Evolutionary conservation across 1,140 invertebrate genomes (phyloP).

Genomic region (Melipona quadrifasciata): DNA sequence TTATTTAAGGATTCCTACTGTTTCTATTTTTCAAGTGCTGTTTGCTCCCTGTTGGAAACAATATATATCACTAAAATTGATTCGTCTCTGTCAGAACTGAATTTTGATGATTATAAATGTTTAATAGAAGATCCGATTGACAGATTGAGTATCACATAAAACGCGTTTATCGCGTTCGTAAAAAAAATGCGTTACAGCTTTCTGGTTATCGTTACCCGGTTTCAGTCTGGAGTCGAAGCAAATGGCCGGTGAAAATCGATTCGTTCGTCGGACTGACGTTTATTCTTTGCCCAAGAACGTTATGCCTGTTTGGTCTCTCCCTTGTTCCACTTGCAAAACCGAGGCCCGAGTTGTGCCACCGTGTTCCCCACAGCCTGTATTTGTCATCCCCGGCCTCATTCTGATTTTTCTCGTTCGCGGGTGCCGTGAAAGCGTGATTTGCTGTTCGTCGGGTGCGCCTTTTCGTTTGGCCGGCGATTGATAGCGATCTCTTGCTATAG

Average conservation of each 20-base stretch:
- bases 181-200: background rate
- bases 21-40: background rate
- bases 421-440: background rate
- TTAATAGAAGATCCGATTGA: background rate
- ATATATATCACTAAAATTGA: background rate
- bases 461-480: background rate
- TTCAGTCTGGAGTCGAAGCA: background rate
- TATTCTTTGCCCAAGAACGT: background rate
- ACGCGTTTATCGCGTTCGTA: background rate
- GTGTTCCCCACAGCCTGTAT: background rate
- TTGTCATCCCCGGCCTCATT: conserved; percentile 1
- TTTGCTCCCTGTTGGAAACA: too few relatives aligned
- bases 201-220: background rate
- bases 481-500: background rate
- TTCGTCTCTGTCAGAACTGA: background rate
- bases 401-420: background rate
- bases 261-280: conserved; percentile 3
- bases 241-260: conserved; percentile 1
- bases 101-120: too few relatives aligned
- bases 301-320: background rate
- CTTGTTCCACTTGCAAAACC: background rate
- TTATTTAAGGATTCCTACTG: too few relatives aligned
- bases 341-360: background rate
- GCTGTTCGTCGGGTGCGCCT: background rate
- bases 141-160: background rate